Conservation (phyloP, 2,888 invertebrate genomes). For the Euphydryas editha region DNA sequence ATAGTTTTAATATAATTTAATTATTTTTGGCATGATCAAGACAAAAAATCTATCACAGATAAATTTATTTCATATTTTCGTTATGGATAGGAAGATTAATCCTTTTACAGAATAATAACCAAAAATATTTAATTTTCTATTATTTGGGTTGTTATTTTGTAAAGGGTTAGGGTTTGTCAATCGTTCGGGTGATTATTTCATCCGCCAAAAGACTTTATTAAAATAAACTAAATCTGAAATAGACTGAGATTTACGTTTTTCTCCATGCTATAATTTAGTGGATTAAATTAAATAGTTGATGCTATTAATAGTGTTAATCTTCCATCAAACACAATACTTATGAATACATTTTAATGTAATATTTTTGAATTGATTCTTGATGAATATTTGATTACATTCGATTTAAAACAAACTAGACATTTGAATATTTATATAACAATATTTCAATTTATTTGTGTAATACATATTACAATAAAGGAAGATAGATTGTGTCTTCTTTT, state of each 20-base stretch:
- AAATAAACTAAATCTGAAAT: background rate
- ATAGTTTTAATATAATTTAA: too few species aligned
- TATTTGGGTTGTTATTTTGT: background rate
- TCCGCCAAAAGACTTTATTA: background rate
- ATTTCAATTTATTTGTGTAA: too few species aligned
- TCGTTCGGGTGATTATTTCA: background rate
- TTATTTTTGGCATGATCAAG: too few species aligned
- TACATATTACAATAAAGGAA: too few species aligned
- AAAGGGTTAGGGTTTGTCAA: background rate
- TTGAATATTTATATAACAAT: too few species aligned
- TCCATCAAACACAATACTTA: background rate
- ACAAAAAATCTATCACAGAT: background rate
- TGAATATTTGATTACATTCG: too few species aligned
- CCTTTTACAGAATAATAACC: background rate
- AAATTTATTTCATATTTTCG: background rate
- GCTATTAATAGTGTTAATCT: background rate
- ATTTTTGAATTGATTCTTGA: background rate
- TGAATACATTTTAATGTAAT: too few species aligned
- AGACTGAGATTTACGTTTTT: background rate
- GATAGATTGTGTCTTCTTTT: too few species aligned
- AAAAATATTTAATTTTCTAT: background rate
- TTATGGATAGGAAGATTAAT: background rate
- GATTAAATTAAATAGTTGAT: too few species aligned
- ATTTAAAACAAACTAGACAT: too few species aligned
- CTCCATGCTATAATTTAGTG: too few species aligned